Percentiles rank a stretch among this genome's conserved stretches.
These are phyloP conservation scores for Diloba caeruleocephala DNA, from an alignment of 2,888 invertebrate genomes.

Conservation along the genomic window DNA sequence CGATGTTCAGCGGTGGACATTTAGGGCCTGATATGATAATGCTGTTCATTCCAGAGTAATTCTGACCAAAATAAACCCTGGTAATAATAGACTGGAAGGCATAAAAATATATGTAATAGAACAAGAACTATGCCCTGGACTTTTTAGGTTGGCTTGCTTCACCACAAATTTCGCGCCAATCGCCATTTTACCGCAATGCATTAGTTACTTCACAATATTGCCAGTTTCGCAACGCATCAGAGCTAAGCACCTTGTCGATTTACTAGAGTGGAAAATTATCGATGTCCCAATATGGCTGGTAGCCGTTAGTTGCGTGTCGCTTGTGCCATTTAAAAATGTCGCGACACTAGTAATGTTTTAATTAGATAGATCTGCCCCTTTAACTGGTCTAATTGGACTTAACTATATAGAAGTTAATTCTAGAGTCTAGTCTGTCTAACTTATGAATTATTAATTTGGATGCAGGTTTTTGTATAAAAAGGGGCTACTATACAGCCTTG, in stretches of 20 bases:
- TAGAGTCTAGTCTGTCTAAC: constrained; percentile 10
- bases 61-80: no score
- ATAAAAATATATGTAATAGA: no score
- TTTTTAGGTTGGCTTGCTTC: background rate
- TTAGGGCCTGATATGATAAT: no score
- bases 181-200: background rate
- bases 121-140: no score
- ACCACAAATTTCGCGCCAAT: background rate
- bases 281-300: constrained; percentile 26
- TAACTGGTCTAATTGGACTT: constrained; percentile 29
- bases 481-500: background rate
- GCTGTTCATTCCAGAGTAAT: no score
- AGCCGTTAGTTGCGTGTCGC: constrained; percentile 32
- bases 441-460: constrained; percentile 35
- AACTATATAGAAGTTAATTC: constrained; percentile 33
- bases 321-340: constrained; percentile 36
- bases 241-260: constrained; percentile 35
- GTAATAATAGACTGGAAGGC: no score
- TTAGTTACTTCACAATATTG: constrained; percentile 9
- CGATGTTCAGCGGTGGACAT: no score
- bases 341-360: constrained; percentile 35
- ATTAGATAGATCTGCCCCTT: constrained; percentile 35
- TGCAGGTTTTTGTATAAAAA: constrained; percentile 2
- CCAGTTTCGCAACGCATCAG: constrained; percentile 33
- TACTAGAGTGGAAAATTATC: constrained; percentile 45